Evolutionary conservation across 2,113 vertebrate genomes (phyloP), one percentile per base, ranked within the genome.

Genomic region (Siniperca chuatsi): DNA sequence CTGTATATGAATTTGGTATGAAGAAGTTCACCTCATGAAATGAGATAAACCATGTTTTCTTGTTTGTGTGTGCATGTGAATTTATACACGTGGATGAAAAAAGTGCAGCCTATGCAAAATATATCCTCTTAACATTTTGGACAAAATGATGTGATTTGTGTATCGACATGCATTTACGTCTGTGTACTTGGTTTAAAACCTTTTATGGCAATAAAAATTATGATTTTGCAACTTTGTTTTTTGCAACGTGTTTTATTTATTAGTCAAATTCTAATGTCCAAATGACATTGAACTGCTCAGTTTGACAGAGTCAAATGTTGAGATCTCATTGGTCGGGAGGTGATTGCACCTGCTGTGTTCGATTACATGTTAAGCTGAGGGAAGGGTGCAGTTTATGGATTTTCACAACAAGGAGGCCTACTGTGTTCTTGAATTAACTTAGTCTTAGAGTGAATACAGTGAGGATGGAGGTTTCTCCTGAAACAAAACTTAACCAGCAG

Each of bases 401-500:
- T 58, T 58, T 37, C 25, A 35, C 7, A 57, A 54, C 4, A 8
- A 66, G 25, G 42, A 64, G 44, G 15, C 25, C 6, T 58, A 2
- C 37, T 29, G 8, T 44, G 5, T 46, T 66, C 11, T 33, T 21
- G 20, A 71, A 42, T n/a, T 18, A 15, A 40, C 33, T 55, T 16
- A 20, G 12, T 15, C 54, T 16, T n/a, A 11, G 20, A n/a, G 37
- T 18, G 8, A 62, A 2, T 20, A 33, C 25, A 52, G 11, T 3
- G 16, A 77, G 87, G 83, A 94, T 90, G 92, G 75, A 67, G 9
- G n/a, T 18, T 2, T 71, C 73, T 46, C 10, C 79, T 70, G 62
- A 75, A 73, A 78, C 82, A 3, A 82, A 85, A 85, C 78, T 92
- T 8, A 91, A 83, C 66, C 70, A 81, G 12, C 95, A 95, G 70